These are phyloP conservation scores for Cynoglossus semilaevis DNA, from an alignment of 2,113 vertebrate genomes.

Conservation along the genomic window DNA sequence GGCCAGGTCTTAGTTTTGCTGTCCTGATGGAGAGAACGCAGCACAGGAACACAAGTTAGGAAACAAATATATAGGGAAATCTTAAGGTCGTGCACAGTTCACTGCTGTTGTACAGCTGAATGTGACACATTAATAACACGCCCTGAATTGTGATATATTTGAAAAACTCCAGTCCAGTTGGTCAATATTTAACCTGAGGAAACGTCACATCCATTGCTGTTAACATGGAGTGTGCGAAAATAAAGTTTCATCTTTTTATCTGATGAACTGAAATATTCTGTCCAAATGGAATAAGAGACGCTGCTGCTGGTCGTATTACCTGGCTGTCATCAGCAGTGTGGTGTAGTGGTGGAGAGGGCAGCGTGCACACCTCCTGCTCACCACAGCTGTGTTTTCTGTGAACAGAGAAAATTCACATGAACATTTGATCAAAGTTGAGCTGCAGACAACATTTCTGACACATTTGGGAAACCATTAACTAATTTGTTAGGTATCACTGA, in stretches of 20 bases:
- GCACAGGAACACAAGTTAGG: not conserved
- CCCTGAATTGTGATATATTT: no score
- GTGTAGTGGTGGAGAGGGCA: constrained; percentile 90
- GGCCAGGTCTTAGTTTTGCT: constrained; percentile 99
- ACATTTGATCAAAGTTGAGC: constrained; percentile 2
- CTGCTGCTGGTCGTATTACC: constrained; percentile 68
- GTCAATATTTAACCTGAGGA: no score
- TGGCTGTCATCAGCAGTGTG: constrained; percentile 87
- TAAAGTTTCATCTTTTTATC: no score
- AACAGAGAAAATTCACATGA: constrained; percentile 6
- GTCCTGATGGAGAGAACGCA: constrained; percentile 77
- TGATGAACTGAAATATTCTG: no score
- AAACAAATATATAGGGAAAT: not conserved
- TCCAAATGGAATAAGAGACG: not conserved
- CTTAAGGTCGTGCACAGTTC: not conserved
- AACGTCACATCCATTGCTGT: no score
- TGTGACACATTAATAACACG: no score
- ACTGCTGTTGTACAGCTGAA: no score
- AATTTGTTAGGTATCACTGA: no score
- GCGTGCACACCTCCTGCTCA: constrained; percentile 87
- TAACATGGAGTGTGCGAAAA: no score
- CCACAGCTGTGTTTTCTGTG: constrained; percentile 96
- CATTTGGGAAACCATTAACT: no score
- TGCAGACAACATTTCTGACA: no score
- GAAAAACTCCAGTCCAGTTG: no score